Base-by-base conservation (phyloP, 1,140 invertebrate species). In the Centruroides vittatus region DNA sequence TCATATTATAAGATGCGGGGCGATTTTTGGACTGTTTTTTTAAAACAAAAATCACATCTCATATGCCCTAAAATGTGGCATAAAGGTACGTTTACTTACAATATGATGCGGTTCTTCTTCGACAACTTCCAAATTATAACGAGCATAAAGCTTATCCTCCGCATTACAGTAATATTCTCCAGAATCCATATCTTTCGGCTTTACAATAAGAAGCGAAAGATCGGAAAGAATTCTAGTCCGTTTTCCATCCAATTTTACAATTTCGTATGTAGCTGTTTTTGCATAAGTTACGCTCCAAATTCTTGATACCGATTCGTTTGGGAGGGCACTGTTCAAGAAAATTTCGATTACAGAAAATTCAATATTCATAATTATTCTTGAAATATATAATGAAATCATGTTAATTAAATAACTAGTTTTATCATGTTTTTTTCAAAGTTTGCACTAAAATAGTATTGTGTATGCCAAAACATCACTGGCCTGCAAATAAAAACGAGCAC, bases 21-120 rank as follows among this genome's bases (percentile, higher is more conserved):
- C 23, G 23, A 23, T 23, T 23, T 23, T 23, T 23, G 23, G 23
- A 23, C 23, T 23, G 1, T 23, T 0, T 23, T 23, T 23, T 23
- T 23, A 23, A 23, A 23, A 23, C 23, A 23, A 23, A 23, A 23
- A 23, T 23, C 2, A 0, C 23, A 23, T 23, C 2, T 23, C 2
- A 23, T 23, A 1, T 23, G 23, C 23, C 2, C 2, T 23, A 23
- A 23, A 23, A 23, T 23, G 2, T 2, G 23, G 2, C 2, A 23
- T 23, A 23, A 23, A 23, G 23, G 2, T 41, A 41, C 8, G 5
- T 53, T 53, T 23, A 58, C 63, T 55, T 23, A 64, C 63, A 49
- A 51, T 60, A 7, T 48, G 53, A 57, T 64, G 63, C 3, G 63
- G 63, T 35, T 64, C 63, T 34, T 34, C 35, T 47, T 51, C 9